These are phyloP conservation scores for Pygmarrhopalites habei DNA, from an alignment of 1,140 invertebrate species.

Conservation along the genomic window DNA sequence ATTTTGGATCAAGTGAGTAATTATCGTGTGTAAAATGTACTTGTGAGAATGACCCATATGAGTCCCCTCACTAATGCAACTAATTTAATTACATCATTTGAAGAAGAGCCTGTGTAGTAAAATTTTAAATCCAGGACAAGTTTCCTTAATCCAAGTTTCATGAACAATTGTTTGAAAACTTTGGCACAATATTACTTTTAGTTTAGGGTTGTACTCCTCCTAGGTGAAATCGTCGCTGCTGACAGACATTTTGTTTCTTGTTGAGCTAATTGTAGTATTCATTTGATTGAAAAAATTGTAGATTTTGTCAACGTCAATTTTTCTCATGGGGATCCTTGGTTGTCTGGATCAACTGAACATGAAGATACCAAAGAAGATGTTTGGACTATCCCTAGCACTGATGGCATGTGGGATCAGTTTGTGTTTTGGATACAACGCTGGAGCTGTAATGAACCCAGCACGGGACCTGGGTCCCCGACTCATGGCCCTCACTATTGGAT, in stretches of 20 bases:
- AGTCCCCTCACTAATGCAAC: too few relatives aligned
- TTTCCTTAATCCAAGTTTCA: background rate
- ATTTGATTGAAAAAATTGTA: conserved; percentile 2
- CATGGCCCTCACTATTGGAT: conserved; percentile 18
- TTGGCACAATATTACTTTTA: background rate
- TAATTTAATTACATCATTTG: too few relatives aligned
- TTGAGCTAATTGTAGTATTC: background rate
- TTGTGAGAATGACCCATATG: too few relatives aligned
- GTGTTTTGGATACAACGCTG: conserved; percentile 11
- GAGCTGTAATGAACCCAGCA: conserved; percentile 28
- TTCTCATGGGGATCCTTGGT: conserved; percentile 17
- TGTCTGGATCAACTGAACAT: conserved; percentile 20
- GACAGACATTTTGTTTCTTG: background rate
- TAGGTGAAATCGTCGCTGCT: background rate
- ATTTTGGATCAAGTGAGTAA: too few relatives aligned
- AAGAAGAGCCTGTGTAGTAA: too few relatives aligned
- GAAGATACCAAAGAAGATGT: conserved; percentile 15
- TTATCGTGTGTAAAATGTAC: too few relatives aligned
- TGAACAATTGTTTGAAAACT: background rate
- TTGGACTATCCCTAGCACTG: conserved; percentile 17
- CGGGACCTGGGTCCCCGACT: conserved; percentile 27
- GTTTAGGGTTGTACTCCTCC: background rate
- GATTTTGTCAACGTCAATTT: conserved; percentile 11
- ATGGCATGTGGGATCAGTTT: conserved; percentile 12
- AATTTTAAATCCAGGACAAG: too few relatives aligned